These are phyloP conservation scores for Lochmaea capreae DNA, from an alignment of 2,888 invertebrate species.

Conservation along the genomic window DNA sequence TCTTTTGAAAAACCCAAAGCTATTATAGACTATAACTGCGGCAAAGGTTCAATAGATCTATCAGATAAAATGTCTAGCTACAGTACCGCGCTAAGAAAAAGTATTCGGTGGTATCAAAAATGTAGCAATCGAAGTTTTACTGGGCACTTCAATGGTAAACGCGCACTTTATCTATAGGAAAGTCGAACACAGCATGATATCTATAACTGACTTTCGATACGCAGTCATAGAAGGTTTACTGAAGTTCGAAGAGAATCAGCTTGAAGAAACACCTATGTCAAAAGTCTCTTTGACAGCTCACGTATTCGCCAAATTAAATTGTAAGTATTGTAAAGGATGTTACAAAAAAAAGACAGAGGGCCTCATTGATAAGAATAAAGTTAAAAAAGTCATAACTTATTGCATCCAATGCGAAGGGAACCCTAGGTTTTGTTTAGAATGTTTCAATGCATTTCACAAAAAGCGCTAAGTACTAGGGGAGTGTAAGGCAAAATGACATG, in stretches of 20 bases:
- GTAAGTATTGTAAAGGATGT: constrained; percentile 46
- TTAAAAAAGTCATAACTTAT: constrained; percentile 46
- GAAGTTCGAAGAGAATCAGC: constrained; percentile 35
- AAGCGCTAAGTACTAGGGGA: too few species aligned
- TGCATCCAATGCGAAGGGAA: constrained; percentile 44
- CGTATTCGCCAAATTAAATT: constrained; percentile 32
- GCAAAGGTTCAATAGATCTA: constrained; percentile 52
- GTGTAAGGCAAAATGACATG: too few species aligned
- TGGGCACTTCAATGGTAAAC: constrained; percentile 45
- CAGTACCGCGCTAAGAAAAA: constrained; percentile 48
- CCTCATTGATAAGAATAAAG: constrained; percentile 41
- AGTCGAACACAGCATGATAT: constrained; percentile 31
- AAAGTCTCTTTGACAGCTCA: constrained; percentile 28
- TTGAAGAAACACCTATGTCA: constrained; percentile 8
- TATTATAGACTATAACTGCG: constrained; percentile 48
- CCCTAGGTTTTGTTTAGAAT: constrained; percentile 41
- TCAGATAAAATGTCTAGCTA: constrained; percentile 50
- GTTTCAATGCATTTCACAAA: constrained; percentile 32
- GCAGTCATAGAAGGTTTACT: constrained; percentile 34
- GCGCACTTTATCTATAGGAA: constrained; percentile 38
- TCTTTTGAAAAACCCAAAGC: constrained; percentile 35
- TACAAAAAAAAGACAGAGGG: constrained; percentile 42
- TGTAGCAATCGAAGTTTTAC: constrained; percentile 48
- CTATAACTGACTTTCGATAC: constrained; percentile 38
- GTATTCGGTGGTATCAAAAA: constrained; percentile 51